Conservation (phyloP, 2,797 vertebrate genomes). For the Huso huso region DNA sequence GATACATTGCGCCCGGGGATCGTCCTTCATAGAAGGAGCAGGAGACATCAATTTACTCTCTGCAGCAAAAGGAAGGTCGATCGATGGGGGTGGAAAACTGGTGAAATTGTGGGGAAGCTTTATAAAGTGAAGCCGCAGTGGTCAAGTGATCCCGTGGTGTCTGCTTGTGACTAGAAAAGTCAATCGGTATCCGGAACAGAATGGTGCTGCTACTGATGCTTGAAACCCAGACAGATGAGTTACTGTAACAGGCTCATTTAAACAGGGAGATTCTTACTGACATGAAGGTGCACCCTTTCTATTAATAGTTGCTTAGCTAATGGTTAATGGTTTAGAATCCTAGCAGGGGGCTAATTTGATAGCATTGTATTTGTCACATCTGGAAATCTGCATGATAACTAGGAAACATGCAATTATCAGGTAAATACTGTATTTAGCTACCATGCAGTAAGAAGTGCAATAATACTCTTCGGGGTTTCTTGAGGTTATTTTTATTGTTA, state of each 20-base stretch:
- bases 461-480: not conserved
- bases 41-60: not conserved
- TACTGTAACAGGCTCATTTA: too few species aligned
- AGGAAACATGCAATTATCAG: not conserved
- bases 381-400: not conserved
- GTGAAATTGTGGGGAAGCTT: not conserved
- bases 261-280: not conserved
- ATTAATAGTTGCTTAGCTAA: not conserved
- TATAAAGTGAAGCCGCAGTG: not conserved
- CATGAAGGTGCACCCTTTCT: not conserved
- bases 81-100: constrained; percentile 1
- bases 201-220: too few species aligned
- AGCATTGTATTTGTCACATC: not conserved
- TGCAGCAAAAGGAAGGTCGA: not conserved
- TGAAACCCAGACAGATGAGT: too few species aligned
- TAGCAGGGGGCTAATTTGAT: not conserved
- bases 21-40: not conserved
- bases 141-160: too few species aligned
- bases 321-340: not conserved
- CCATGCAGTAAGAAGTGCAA: too few species aligned
- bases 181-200: too few species aligned
- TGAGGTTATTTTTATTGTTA: not conserved
- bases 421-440: not conserved
- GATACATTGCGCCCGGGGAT: constrained; percentile 12
- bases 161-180: too few species aligned